These are phyloP conservation scores for Danaus chrysippus DNA, from an alignment of 2,888 invertebrate species.

Conservation along the genomic window DNA sequence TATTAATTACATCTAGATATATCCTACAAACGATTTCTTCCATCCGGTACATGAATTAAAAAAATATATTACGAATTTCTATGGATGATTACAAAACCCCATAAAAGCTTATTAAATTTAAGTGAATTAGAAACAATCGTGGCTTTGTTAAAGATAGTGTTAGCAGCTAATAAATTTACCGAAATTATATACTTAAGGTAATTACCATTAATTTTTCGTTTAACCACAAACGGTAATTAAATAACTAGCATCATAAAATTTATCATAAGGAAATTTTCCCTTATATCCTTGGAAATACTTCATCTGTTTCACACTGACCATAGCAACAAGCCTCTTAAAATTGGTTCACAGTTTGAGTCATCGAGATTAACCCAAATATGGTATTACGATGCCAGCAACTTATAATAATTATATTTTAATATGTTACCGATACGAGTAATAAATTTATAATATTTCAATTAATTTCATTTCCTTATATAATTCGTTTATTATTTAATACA, in stretches of 20 bases:
- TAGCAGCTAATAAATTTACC: no score
- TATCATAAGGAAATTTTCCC: background rate
- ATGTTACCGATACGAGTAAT: background rate
- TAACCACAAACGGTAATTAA: background rate
- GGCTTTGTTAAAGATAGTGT: no score
- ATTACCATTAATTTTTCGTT: background rate
- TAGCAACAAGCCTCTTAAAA: background rate
- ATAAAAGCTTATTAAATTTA: background rate
- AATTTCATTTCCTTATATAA: no score
- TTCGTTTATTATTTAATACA: no score
- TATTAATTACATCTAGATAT: background rate
- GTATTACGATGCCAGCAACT: background rate
- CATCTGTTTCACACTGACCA: background rate
- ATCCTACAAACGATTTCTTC: no score
- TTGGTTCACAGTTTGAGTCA: constrained; percentile 1
- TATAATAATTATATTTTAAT: background rate
- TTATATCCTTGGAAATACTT: background rate
- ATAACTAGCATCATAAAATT: background rate
- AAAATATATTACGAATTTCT: background rate
- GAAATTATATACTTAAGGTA: no score
- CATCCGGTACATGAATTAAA: background rate
- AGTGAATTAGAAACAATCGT: no score
- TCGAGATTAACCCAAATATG: constrained; percentile 1
- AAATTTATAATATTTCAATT: no score
- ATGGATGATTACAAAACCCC: background rate